Conservation (phyloP, 2,113 vertebrate species). For the Columba janthina region DNA sequence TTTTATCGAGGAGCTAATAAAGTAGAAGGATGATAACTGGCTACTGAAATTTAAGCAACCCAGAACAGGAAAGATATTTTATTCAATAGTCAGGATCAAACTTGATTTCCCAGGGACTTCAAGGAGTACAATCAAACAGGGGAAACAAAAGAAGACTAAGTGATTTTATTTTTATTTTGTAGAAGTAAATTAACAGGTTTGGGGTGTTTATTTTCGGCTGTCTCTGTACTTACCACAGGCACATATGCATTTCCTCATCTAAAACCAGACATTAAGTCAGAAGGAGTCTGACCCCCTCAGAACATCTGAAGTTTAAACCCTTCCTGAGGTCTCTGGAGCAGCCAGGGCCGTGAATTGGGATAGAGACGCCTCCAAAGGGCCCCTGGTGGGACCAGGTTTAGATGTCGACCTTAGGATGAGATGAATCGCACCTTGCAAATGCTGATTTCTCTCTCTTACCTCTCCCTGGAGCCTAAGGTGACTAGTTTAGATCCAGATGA, state of each 20-base stretch:
- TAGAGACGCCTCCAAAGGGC: neutral
- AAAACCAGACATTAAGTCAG: neutral
- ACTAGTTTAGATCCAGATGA: conserved; percentile 36
- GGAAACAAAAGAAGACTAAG: neutral
- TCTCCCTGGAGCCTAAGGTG: conserved; percentile 28
- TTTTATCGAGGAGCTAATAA: neutral
- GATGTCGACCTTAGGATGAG: neutral
- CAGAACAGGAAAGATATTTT: neutral
- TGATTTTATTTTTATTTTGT: neutral
- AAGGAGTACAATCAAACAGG: neutral
- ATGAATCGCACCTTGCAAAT: conserved; percentile 13
- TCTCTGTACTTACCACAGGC: neutral
- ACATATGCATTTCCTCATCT: neutral
- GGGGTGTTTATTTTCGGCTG: neutral
- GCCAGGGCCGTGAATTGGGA: rapidly evolving
- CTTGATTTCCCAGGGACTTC: neutral
- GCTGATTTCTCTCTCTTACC: conserved; percentile 8
- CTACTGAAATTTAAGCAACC: neutral
- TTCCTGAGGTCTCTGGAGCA: neutral
- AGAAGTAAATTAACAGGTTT: neutral
- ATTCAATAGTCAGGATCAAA: neutral
- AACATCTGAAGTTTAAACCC: rapidly evolving
- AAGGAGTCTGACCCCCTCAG: neutral
- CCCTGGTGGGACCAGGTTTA: neutral
- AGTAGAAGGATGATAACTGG: neutral